phyloP scores from a whole-genome alignment of 2,888 invertebrate genomes.

The Tanypteryx hageni region DNA sequence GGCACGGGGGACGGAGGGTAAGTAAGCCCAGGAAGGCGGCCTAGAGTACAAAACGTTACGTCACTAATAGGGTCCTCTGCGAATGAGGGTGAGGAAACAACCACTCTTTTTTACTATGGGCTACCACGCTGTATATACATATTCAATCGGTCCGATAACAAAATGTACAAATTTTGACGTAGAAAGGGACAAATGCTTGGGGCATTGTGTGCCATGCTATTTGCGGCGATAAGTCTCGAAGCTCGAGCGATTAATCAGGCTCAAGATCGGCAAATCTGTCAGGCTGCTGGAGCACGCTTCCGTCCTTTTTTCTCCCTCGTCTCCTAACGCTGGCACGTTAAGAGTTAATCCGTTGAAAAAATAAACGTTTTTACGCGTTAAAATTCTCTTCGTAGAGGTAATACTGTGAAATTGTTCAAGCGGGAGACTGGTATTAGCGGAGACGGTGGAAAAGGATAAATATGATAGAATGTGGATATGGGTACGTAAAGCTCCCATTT shows the following conservation, averaged over 20 bases:
- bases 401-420: not conserved
- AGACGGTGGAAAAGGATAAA: not conserved
- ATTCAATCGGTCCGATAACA: constrained; percentile 1
- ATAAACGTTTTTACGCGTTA: not conserved
- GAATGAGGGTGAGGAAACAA: not conserved
- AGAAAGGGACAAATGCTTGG: not conserved
- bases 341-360: constrained; percentile 46
- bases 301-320: constrained; percentile 28
- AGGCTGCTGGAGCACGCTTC: constrained; percentile 5
- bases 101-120: not conserved
- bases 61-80: not conserved
- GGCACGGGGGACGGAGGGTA: not conserved
- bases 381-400: not conserved
- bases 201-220: too few species aligned
- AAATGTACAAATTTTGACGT: not conserved
- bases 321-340: not conserved
- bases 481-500: too few species aligned
- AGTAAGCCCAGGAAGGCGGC: not conserved
- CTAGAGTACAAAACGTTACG: constrained; percentile 17
- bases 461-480: too few species aligned
- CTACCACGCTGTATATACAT: constrained; percentile 10
- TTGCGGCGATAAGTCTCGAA: constrained; percentile 31
- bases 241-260: constrained; percentile 47
- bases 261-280: constrained; percentile 37
- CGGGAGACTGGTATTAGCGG: not conserved